Conservation (phyloP, 2,113 vertebrate genomes). For the Oryzias javanicus region DNA sequence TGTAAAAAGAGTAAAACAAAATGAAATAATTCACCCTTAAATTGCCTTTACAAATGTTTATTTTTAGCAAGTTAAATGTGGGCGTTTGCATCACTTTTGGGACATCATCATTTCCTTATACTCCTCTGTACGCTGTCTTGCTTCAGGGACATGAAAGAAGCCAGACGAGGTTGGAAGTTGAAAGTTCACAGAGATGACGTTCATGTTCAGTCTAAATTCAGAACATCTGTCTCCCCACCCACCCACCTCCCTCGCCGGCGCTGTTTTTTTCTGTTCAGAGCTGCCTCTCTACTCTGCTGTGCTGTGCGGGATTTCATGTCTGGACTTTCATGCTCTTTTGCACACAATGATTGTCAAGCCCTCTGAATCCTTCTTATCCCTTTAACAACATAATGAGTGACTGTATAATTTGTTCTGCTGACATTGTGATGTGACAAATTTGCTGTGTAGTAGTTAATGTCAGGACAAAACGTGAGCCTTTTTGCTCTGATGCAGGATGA, state of each 20-base stretch:
- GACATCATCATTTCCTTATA: too few species aligned
- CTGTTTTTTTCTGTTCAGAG: constrained; percentile 29
- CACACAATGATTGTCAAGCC: not conserved
- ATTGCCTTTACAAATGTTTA: constrained; percentile 22
- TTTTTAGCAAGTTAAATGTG: not conserved
- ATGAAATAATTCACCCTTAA: constrained; percentile 18
- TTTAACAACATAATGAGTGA: constrained; percentile 2
- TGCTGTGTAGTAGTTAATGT: constrained; percentile 2
- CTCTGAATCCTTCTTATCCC: not conserved
- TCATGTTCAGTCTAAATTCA: constrained; percentile 18
- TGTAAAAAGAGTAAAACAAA: constrained; percentile 18
- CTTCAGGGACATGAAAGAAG: constrained; percentile 25
- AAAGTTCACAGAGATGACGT: constrained; percentile 27
- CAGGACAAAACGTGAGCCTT: constrained; percentile 8
- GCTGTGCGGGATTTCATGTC: not conserved
- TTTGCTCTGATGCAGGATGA: constrained; percentile 10
- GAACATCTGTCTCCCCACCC: constrained; percentile 11
- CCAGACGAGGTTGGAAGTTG: not conserved
- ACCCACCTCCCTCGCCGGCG: constrained; percentile 2
- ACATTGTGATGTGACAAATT: constrained; percentile 4
- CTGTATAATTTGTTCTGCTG: not conserved
- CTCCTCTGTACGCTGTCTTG: not conserved
- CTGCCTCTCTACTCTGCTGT: constrained; percentile 20
- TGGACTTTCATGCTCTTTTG: not conserved
- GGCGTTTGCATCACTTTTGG: too few species aligned